phyloP scores from a whole-genome alignment of 2,888 invertebrate species.

The Caenorhabditis sulstoni region DNA sequence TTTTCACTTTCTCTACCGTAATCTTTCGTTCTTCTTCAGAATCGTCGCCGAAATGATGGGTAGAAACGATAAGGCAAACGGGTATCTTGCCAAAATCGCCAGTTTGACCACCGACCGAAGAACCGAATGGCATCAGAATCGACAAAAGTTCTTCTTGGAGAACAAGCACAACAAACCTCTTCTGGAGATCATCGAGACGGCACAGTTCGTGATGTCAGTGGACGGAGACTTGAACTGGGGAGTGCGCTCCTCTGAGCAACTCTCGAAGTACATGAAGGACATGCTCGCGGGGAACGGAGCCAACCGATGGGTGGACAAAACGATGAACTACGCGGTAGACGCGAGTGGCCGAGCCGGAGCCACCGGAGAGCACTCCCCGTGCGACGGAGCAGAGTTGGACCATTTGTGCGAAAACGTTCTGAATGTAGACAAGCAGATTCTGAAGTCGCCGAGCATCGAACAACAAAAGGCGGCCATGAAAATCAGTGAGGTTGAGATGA shows the following conservation, averaged over 20 bases:
- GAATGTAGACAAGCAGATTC: conserved; percentile 67
- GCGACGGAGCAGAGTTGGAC: conserved; percentile 77
- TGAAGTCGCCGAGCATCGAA: conserved; percentile 62
- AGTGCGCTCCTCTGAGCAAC: conserved; percentile 65
- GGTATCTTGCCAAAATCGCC: conserved; percentile 34
- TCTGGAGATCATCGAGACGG: conserved; percentile 72
- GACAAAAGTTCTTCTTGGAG: conserved; percentile 72
- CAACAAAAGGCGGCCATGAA: conserved; percentile 59
- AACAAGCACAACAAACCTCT: conserved; percentile 67
- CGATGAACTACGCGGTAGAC: conserved; percentile 74
- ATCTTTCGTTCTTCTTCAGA: conserved; percentile 54
- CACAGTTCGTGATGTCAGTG: conserved; percentile 71
- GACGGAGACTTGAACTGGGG: conserved; percentile 69
- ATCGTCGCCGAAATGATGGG: conserved; percentile 72
- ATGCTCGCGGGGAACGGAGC: conserved; percentile 74
- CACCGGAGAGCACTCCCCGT: conserved; percentile 75
- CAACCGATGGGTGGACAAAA: conserved; percentile 78
- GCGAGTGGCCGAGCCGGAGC: conserved; percentile 72
- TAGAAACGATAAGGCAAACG: conserved; percentile 63
- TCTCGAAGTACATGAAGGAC: conserved; percentile 68
- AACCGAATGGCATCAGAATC: conserved; percentile 70
- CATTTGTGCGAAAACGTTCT: conserved; percentile 77
- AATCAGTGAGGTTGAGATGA: conserved; percentile 43
- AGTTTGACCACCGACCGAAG: conserved; percentile 57
- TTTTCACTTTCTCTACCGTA: background rate